Evolutionary conservation across 2,113 vertebrate species (phyloP).

Genomic region (Alethe castanea): DNA sequence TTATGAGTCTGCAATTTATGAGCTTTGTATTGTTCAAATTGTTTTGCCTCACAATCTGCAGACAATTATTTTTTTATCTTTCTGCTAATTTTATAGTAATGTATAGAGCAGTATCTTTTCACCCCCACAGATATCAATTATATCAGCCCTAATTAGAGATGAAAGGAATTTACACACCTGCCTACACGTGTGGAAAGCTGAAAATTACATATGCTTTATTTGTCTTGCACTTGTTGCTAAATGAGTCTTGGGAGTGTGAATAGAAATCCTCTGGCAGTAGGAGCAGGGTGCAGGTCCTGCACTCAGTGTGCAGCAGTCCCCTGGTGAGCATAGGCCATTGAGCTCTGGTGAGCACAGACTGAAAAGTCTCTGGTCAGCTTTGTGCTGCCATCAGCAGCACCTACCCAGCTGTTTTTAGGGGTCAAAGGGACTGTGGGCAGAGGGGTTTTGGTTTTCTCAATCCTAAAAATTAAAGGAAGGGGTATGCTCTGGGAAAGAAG

Average conservation of each 20-base stretch:
- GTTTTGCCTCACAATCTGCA: not conserved
- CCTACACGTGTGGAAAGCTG: not conserved
- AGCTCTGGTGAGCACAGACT: not conserved
- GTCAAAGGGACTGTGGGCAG: not conserved
- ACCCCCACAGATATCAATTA: not conserved
- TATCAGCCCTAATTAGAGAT: not conserved
- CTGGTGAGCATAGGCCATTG: accelerated
- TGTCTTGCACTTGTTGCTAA: not conserved
- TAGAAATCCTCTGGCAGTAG: not conserved
- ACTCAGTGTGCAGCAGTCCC: accelerated
- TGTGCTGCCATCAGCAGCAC: not conserved
- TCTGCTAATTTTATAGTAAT: not conserved
- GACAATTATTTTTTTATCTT: not conserved
- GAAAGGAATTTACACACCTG: not conserved
- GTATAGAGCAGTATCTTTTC: not conserved
- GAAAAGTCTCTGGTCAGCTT: not conserved
- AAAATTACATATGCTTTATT: not conserved
- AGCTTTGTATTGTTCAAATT: not conserved
- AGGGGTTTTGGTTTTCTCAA: not conserved
- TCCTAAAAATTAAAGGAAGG: not conserved
- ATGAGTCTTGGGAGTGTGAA: not conserved
- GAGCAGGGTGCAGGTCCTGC: not conserved
- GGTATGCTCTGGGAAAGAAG: not conserved
- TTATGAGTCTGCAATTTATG: not conserved
- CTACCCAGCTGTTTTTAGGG: not conserved